Conservation (phyloP, 1,140 invertebrate genomes). For the Solenopsis fugax region DNA sequence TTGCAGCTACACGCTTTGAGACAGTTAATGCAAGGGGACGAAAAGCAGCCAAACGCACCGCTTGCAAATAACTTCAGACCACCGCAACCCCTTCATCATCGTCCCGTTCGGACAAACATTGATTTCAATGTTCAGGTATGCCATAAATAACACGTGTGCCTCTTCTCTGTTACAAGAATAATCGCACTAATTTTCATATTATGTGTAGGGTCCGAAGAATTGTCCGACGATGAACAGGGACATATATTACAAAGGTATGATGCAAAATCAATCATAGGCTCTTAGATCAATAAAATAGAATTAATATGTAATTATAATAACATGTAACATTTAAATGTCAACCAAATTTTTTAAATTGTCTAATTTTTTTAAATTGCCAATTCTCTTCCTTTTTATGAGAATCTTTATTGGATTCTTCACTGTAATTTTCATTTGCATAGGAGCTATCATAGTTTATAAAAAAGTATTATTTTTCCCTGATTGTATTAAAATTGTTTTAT, state of each 20-base stretch:
- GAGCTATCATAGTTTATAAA: not conserved
- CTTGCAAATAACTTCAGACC: constrained; percentile 97
- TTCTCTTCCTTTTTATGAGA: not conserved
- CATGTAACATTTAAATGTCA: not conserved
- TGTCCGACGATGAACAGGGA: constrained; percentile 95
- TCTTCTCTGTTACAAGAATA: not conserved
- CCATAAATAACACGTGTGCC: not conserved
- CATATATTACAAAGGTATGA: constrained; percentile 93
- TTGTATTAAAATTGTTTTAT: constrained; percentile 36
- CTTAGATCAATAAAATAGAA: not conserved
- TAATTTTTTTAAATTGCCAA: not conserved
- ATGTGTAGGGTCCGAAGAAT: constrained; percentile 89
- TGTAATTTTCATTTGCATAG: not conserved
- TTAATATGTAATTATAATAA: not conserved
- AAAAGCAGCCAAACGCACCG: constrained; percentile 94
- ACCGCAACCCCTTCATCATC: constrained; percentile 95
- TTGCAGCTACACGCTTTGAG: constrained; percentile 93
- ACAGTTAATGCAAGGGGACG: constrained; percentile 95
- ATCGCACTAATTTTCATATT: constrained; percentile 15
- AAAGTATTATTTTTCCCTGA: not conserved
- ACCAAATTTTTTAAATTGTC: not conserved
- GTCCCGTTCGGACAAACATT: constrained; percentile 97
- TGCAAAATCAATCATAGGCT: constrained; percentile 3
- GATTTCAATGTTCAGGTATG: constrained; percentile 93
- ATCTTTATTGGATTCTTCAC: not conserved